A percentile compares a stretch with the other conserved stretches of the same genome.
These are phyloP conservation scores for Athalia rosae DNA, from an alignment of 2,888 invertebrate genomes.

Conservation along the genomic window DNA sequence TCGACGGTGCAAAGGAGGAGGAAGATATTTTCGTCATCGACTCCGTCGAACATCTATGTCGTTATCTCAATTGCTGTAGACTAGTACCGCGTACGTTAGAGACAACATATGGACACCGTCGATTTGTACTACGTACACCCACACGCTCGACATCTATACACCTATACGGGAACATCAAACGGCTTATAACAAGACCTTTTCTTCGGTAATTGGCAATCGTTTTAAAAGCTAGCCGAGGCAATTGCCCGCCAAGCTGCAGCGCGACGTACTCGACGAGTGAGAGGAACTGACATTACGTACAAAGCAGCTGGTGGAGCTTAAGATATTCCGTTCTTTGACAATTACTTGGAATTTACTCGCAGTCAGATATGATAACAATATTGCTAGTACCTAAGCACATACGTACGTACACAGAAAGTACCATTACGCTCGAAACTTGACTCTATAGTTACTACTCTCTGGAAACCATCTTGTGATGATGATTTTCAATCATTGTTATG, in stretches of 20 bases:
- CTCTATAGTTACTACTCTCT: slow-evolving; percentile 8
- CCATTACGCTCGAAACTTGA: no score
- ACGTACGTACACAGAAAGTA: no score
- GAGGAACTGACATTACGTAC: slow-evolving; percentile 7
- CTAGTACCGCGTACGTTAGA: slow-evolving; percentile 29
- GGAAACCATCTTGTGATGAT: slow-evolving; percentile 11
- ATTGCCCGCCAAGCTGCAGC: slow-evolving; percentile 17
- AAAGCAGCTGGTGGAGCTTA: neutral
- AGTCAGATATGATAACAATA: slow-evolving; percentile 2
- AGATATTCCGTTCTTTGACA: slow-evolving; percentile 16
- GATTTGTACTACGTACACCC: neutral
- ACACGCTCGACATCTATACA: neutral
- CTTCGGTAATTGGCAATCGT: slow-evolving; percentile 39
- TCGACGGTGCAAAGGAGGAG: slow-evolving; percentile 1
- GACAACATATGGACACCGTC: slow-evolving; percentile 35
- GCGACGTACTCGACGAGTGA: no score
- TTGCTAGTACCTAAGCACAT: no score
- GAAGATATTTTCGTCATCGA: slow-evolving; percentile 32
- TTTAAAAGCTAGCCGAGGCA: slow-evolving; percentile 40
- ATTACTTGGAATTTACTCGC: slow-evolving; percentile 24
- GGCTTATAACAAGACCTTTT: slow-evolving; percentile 41
- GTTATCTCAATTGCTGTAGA: slow-evolving; percentile 45
- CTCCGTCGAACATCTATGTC: slow-evolving; percentile 34
- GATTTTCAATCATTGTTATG: slow-evolving; percentile 7
- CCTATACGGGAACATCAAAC: slow-evolving; percentile 25